phyloP scores from a whole-genome alignment of 2,797 vertebrate genomes.

The Sebastes hopkinsi region DNA sequence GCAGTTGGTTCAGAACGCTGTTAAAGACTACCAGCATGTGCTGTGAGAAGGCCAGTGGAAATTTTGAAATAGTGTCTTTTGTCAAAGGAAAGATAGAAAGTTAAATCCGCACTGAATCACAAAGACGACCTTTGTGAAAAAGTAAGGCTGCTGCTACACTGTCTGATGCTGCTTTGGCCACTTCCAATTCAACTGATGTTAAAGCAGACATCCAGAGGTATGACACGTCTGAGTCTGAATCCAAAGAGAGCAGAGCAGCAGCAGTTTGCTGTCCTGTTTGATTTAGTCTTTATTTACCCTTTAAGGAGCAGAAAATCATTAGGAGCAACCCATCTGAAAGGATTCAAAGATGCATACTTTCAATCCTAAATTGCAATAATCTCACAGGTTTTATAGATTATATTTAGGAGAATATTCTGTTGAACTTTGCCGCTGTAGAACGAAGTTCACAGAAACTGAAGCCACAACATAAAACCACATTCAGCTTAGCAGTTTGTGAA shows the following conservation, averaged over 20 bases:
- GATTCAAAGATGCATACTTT: neutral
- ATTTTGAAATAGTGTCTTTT: neutral
- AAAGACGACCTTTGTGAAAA: neutral
- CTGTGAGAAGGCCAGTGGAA: neutral
- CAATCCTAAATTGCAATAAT: neutral
- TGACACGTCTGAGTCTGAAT: neutral
- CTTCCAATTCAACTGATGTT: neutral
- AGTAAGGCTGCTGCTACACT: constrained; percentile 4
- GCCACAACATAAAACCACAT: neutral
- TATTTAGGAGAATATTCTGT: neutral
- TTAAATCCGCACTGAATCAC: constrained; percentile 20
- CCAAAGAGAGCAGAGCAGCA: constrained; percentile 3
- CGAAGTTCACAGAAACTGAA: neutral
- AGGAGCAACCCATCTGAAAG: neutral
- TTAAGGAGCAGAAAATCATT: neutral
- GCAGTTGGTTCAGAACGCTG: neutral
- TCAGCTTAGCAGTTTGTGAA: neutral
- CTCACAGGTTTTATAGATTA: neutral
- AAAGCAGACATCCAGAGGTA: constrained; percentile 2
- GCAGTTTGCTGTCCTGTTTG: neutral
- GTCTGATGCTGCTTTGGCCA: neutral
- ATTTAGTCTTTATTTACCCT: neutral
- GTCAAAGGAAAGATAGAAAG: constrained; percentile 14
- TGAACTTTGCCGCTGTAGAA: neutral
- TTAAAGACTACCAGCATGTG: neutral